Percentiles rank a stretch among this genome's conserved stretches.
These are phyloP conservation scores for Sinodicranocentrus sp. DNA, from an alignment of 2,888 invertebrate genomes.

Conservation along the genomic window DNA sequence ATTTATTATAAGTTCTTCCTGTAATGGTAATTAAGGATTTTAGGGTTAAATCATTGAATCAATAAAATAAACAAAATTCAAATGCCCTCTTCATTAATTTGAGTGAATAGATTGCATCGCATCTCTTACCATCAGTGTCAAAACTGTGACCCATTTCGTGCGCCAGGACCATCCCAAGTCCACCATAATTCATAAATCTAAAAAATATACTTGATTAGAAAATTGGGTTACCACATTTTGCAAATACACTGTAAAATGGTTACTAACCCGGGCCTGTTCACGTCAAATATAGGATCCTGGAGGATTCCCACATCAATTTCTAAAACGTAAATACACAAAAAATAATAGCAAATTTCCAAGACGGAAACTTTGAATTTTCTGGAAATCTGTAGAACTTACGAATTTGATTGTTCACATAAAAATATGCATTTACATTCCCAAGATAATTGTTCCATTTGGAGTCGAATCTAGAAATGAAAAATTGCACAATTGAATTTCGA, in stretches of 20 bases:
- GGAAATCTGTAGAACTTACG: background rate
- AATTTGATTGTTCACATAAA: background rate
- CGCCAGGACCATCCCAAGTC: background rate
- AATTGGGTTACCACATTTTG: background rate
- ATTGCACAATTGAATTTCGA: background rate
- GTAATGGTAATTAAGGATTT: no score
- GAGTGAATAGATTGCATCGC: no score
- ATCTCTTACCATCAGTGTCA: conserved; percentile 13
- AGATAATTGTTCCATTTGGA: background rate
- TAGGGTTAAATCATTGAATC: no score
- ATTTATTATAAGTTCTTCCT: conserved; percentile 15
- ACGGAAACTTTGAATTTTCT: background rate
- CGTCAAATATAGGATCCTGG: conserved; percentile 25
- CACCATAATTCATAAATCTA: conserved; percentile 41
- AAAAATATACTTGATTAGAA: background rate
- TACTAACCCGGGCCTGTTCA: conserved; percentile 7
- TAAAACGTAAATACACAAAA: background rate
- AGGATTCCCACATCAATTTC: conserved; percentile 26
- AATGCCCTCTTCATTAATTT: background rate
- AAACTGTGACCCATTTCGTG: conserved; percentile 42
- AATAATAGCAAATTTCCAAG: background rate
- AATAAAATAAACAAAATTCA: background rate
- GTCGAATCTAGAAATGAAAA: background rate
- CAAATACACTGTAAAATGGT: background rate
- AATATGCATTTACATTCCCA: background rate